Evolutionary conservation across 2,888 invertebrate species (phyloP).

Genomic region (Mesoligia furuncula): DNA sequence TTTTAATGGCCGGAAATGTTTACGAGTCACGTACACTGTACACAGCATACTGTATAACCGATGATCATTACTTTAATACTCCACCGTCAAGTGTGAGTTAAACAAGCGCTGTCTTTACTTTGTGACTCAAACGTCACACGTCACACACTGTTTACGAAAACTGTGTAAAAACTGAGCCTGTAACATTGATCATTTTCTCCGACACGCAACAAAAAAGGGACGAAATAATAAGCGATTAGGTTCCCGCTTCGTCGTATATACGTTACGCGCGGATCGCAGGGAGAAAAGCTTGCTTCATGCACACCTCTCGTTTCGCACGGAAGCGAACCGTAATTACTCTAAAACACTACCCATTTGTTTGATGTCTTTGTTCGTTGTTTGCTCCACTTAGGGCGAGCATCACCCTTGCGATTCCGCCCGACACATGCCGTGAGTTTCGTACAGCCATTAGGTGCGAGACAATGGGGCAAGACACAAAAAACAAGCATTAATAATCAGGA

Average conservation of each 20-base stretch:
- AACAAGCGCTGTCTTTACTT: conserved; percentile 71
- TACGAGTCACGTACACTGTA: conserved; percentile 71
- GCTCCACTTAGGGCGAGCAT: conserved; percentile 89
- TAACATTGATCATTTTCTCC: conserved; percentile 81
- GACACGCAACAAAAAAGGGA: conserved; percentile 82
- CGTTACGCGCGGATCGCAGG: conserved; percentile 78
- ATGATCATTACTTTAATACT: conserved; percentile 69
- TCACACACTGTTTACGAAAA: conserved; percentile 75
- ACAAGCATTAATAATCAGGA: conserved; percentile 89
- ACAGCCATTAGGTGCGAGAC: conserved; percentile 86
- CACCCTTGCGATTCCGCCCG: conserved; percentile 86
- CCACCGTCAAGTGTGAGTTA: conserved; percentile 60
- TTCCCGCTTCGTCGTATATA: conserved; percentile 72
- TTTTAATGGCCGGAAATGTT: conserved; percentile 81
- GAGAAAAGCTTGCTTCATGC: conserved; percentile 79
- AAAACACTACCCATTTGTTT: conserved; percentile 91
- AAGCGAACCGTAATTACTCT: conserved; percentile 90
- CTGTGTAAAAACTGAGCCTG: conserved; percentile 73
- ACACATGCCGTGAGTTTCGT: conserved; percentile 87
- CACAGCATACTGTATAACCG: conserved; percentile 62
- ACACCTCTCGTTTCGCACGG: conserved; percentile 88
- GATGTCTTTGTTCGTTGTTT: conserved; percentile 91
- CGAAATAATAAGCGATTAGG: conserved; percentile 84
- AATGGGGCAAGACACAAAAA: conserved; percentile 88
- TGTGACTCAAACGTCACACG: conserved; percentile 72